These are phyloP conservation scores for Argyresthia albistria DNA, from an alignment of 2,888 invertebrate genomes.

Conservation along the genomic window DNA sequence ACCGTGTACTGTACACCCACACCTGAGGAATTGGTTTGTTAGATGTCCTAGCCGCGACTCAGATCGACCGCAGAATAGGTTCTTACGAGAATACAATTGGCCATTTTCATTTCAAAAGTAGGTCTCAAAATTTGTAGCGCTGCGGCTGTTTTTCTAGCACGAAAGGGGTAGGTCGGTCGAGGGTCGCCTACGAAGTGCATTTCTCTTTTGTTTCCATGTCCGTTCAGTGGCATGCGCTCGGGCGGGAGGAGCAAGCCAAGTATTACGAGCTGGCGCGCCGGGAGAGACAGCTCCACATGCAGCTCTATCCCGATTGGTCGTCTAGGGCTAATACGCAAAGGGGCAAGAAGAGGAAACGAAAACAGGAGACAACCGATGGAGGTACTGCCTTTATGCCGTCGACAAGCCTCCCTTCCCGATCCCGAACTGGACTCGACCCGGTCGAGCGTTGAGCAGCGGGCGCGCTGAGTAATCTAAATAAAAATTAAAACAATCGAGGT, in stretches of 20 bases:
- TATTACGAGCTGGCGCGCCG: slow-evolving; percentile 99
- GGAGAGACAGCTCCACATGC: slow-evolving; percentile 98
- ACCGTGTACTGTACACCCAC: slow-evolving; percentile 58
- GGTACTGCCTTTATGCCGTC: slow-evolving; percentile 77
- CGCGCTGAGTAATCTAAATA: neutral
- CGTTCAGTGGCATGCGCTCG: slow-evolving; percentile 98
- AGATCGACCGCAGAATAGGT: slow-evolving; percentile 69
- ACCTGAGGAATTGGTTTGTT: slow-evolving; percentile 69
- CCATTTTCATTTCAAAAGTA: slow-evolving; percentile 49
- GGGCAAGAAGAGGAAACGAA: slow-evolving; percentile 99
- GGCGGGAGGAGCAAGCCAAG: slow-evolving; percentile 99
- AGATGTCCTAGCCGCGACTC: slow-evolving; percentile 63
- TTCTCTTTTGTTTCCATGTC: slow-evolving; percentile 70
- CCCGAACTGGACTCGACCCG: slow-evolving; percentile 1
- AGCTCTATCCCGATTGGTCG: slow-evolving; percentile 99
- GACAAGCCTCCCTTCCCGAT: slow-evolving; percentile 11
- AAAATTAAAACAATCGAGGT: slow-evolving; percentile 54
- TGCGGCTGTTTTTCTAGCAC: slow-evolving; percentile 81
- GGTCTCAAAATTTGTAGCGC: slow-evolving; percentile 57
- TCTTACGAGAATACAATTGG: slow-evolving; percentile 68
- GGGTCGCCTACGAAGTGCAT: slow-evolving; percentile 57
- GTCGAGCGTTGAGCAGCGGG: neutral
- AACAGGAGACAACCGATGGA: slow-evolving; percentile 97
- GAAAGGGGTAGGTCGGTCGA: slow-evolving; percentile 56
- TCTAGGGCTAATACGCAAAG: slow-evolving; percentile 99